These are phyloP conservation scores for Rhabdophis nuchalis DNA, from an alignment of 2,797 vertebrate genomes.

Conservation along the genomic window DNA sequence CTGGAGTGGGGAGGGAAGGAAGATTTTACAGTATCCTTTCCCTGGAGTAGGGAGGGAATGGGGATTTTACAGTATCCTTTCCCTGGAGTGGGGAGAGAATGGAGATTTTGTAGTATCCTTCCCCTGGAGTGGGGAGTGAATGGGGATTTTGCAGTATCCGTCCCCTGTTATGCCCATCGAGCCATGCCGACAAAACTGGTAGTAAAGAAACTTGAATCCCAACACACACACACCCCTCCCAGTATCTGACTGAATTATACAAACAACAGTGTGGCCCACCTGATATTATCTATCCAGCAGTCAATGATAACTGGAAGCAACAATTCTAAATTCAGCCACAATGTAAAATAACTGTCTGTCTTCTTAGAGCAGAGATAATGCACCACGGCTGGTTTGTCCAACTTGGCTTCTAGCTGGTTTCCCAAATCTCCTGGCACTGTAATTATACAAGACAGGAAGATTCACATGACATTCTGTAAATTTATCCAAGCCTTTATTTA, in stretches of 20 bases:
- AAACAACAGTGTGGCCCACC: constrained; percentile 68
- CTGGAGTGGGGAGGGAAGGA: too few relatives aligned
- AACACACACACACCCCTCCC: not conserved
- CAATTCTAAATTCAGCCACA: constrained; percentile 95
- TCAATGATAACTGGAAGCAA: constrained; percentile 92
- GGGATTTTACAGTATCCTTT: too few relatives aligned
- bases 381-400: constrained; percentile 92
- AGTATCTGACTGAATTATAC: not conserved
- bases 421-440: constrained; percentile 95
- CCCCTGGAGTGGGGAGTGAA: too few relatives aligned
- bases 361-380: constrained; percentile 96
- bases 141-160: too few relatives aligned
- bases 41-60: too few relatives aligned
- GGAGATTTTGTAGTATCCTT: too few relatives aligned
- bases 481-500: not conserved
- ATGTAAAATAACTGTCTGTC: constrained; percentile 88
- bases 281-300: constrained; percentile 99
- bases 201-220: too few relatives aligned
- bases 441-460: not conserved
- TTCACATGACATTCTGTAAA: not conserved
- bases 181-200: too few relatives aligned
- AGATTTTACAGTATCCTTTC: too few relatives aligned
- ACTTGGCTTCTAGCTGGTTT: constrained; percentile 94
- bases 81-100: too few relatives aligned
- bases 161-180: too few relatives aligned